Base-by-base conservation (phyloP, 1,140 invertebrate species). In the Leptopilina clavipes region DNA sequence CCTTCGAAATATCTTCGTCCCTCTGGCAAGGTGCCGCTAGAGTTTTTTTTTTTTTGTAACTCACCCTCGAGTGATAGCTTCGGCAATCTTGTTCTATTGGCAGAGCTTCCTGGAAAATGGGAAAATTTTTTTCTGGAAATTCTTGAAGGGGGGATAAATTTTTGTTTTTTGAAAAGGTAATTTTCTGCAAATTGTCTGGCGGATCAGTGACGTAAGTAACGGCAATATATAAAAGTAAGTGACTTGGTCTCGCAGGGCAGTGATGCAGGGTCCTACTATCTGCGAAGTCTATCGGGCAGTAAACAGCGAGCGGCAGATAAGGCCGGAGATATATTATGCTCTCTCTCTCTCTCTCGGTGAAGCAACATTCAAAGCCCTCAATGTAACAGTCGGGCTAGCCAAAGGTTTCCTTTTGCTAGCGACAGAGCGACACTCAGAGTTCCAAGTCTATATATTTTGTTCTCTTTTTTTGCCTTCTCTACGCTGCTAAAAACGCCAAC, bases 261-360 rank as follows among this genome's bases (percentile, higher is more conserved):
- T 82, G 82, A 83, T 83, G 86, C 87, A 88, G 86, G 82, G 86
- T 87, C 82, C 84, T 78, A 77, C 85, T 89, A 89, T 90, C 88
- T 88, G 86, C 81, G 77, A 84, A 89, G 88, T 89, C 89, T 89
- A 90, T 90, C 89, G 88, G 88, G 87, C 88, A 89, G 89, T 89
- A 90, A 90, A 90, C 88, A 89, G 86, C 86, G 82, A 86, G 86
- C 89, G 86, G 86, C 88, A 89, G 88, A 90, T 90, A 90, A 90
- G 88, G 87, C 85, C 77, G 80, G 81, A 89, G 86, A 90, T 90
- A 90, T 89, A 89, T 89, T 90, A 89, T 89, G 85, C 25, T 31
- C 25, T 31, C 25, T 31, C 25, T 31, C 25, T 31, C 25, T 31
- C 80, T 83, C 80, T 78, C 73, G 22, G 74, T 72, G 78, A 71